Evolutionary conservation across 1,140 invertebrate species (phyloP).

Genomic region (Tetragonula clypearis): DNA sequence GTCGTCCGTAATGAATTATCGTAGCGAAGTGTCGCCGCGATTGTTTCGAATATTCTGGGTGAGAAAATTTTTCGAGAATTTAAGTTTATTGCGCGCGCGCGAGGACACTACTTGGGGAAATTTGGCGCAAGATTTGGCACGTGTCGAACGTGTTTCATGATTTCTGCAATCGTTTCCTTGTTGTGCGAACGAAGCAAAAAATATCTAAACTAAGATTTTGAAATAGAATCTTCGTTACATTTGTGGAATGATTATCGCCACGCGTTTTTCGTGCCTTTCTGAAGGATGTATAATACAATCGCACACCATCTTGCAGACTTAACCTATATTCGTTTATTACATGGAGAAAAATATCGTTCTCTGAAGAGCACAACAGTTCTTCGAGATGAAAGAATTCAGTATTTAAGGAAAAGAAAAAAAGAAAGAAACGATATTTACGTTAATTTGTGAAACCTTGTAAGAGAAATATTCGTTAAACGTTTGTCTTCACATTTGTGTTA

Average conservation of each 20-base stretch:
- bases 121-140: slow-evolving; percentile 35
- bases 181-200: not conserved
- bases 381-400: not conserved
- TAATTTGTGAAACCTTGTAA: not conserved
- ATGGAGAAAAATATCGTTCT: too few species aligned
- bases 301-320: not conserved
- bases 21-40: not conserved
- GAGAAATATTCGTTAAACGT: not conserved
- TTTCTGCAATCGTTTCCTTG: not conserved
- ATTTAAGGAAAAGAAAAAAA: not conserved
- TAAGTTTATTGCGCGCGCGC: not conserved
- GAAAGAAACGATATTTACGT: not conserved
- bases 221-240: not conserved
- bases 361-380: too few species aligned
- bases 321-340: not conserved
- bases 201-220: slow-evolving; percentile 1
- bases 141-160: not conserved
- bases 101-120: not conserved
- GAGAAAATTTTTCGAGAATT: not conserved
- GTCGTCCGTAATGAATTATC: slow-evolving; percentile 30
- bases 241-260: not conserved
- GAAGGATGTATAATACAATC: too few species aligned
- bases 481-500: slow-evolving; percentile 57
- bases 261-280: not conserved
- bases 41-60: not conserved